Conservation (phyloP, 2,797 vertebrate species). For the Intellagama lesueurii region DNA sequence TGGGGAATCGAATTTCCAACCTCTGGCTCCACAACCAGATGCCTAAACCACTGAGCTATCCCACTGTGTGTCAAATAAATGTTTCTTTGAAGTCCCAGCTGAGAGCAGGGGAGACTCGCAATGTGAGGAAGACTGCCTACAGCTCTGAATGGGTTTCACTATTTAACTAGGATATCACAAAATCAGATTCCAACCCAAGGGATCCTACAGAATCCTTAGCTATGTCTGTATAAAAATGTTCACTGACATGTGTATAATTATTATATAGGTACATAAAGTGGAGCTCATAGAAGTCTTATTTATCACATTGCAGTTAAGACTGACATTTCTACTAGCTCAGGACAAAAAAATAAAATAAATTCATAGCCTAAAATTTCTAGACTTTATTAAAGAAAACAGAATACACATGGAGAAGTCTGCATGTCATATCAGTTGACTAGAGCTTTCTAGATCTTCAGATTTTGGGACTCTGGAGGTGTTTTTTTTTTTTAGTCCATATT, state of each 20-base stretch:
- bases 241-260: neutral
- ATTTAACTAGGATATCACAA: neutral
- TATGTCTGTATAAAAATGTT: neutral
- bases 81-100: neutral
- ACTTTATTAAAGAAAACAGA: neutral
- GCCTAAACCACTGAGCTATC: too few relatives aligned
- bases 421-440: neutral
- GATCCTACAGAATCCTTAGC: neutral
- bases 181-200: neutral
- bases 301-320: slow-evolving; percentile 1
- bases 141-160: neutral
- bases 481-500: too few relatives aligned
- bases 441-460: neutral
- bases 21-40: too few relatives aligned
- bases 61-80: neutral
- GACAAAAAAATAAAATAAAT: neutral
- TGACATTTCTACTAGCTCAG: slow-evolving; percentile 1
- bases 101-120: neutral
- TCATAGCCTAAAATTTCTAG: neutral
- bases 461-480: too few relatives aligned
- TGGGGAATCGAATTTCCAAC: too few relatives aligned
- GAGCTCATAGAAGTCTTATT: slow-evolving; percentile 2
- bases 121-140: too few relatives aligned
- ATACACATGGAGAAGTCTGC: too few relatives aligned
- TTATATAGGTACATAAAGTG: neutral